Percentiles rank a stretch among this genome's conserved stretches.
phyloP scores from a whole-genome alignment of 2,888 invertebrate genomes.

The Brachyptera risi region DNA sequence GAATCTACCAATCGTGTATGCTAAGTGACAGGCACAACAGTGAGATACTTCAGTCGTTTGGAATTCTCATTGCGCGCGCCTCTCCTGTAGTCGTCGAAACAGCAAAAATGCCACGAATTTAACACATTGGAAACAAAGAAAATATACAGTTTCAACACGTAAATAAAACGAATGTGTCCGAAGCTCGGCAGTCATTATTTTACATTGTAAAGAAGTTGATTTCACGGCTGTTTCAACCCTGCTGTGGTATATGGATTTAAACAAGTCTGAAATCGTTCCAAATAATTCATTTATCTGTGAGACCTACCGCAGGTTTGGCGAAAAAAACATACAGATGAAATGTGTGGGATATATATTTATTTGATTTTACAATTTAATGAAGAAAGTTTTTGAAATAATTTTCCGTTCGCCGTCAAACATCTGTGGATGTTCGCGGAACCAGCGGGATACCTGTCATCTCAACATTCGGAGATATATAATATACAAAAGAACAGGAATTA shows the following conservation, averaged over 20 bases:
- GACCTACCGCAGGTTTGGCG: background rate
- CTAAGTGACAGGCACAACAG: too few relatives aligned
- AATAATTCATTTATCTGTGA: background rate
- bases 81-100: too few relatives aligned
- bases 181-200: too few relatives aligned
- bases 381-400: background rate
- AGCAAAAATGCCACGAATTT: too few relatives aligned
- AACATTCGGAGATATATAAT: background rate
- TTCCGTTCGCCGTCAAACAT: background rate
- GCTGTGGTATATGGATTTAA: constrained; percentile 5
- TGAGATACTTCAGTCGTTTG: too few relatives aligned
- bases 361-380: constrained; percentile 2
- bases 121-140: too few relatives aligned
- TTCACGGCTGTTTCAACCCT: background rate
- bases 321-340: background rate
- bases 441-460: background rate
- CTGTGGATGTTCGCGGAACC: background rate
- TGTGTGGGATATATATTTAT: background rate
- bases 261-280: background rate
- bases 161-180: too few relatives aligned
- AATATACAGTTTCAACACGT: too few relatives aligned
- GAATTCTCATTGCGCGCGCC: too few relatives aligned
- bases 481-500: background rate
- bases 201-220: background rate
- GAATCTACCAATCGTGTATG: too few relatives aligned